A percentile compares a stretch with the other conserved stretches of the same genome.
These are phyloP conservation scores for Colletes latitarsis DNA, from an alignment of 1,140 invertebrate species.

Conservation along the genomic window DNA sequence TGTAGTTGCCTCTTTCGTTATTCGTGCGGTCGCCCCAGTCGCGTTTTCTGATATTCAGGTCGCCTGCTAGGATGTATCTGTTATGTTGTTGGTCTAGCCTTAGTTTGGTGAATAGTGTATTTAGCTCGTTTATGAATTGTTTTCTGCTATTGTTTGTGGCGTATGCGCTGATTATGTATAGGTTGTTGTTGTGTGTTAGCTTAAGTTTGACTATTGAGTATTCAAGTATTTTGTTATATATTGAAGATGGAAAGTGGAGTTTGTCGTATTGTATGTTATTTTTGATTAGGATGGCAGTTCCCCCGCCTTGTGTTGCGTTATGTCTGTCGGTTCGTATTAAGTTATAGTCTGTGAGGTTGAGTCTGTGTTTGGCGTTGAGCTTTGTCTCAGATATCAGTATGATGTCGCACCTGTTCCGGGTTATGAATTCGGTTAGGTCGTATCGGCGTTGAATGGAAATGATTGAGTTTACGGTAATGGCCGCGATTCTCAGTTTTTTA, in stretches of 20 bases:
- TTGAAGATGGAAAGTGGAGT: not conserved
- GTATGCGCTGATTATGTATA: not conserved
- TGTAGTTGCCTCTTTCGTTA: not conserved
- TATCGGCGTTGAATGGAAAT: too few species aligned
- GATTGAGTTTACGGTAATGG: too few species aligned
- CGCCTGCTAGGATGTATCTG: not conserved
- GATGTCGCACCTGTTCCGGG: too few species aligned
- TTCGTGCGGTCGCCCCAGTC: not conserved
- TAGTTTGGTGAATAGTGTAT: not conserved
- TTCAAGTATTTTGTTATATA: not conserved
- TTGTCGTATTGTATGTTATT: not conserved
- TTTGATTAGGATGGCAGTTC: not conserved
- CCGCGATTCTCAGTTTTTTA: too few species aligned
- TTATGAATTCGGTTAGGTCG: too few species aligned
- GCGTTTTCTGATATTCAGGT: not conserved
- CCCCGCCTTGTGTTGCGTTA: not conserved
- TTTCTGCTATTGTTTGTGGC: not conserved
- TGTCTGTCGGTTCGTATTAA: not conserved
- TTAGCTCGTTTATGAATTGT: not conserved
- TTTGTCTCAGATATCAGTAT: not conserved
- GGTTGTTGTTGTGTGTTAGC: not conserved
- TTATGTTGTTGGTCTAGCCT: not conserved
- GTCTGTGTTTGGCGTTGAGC: not conserved
- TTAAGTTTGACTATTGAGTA: not conserved
- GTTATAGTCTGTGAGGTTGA: not conserved